Evolutionary conservation across 2,888 invertebrate species (phyloP), one percentile per base, ranked within the genome.

Genomic region (Drosophila anomalata): DNA sequence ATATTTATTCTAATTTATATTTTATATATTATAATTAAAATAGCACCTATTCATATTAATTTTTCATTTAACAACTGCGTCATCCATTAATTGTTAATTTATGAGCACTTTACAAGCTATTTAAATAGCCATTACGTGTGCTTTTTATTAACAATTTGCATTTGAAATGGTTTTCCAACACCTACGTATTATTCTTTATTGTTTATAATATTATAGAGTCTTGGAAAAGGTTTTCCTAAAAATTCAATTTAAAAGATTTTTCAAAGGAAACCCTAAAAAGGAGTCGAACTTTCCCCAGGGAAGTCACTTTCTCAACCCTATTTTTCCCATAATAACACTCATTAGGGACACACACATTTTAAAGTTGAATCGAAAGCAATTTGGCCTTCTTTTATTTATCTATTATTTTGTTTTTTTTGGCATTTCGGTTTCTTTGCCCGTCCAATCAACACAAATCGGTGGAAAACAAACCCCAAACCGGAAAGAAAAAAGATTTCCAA

Each of bases 361-460:
- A 71, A 69, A 69, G 31, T 68, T 59, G 58, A 69, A 47, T 46
- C 50, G 51, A 39, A 46, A 39, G 20, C 54, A 42, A 66, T 62
- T 61, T 48, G 47, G 24, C 26, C 12, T 36, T 29, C 11, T 29
- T 42, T 47, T 65, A 46, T 65, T 51, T 39, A 26, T 48, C 56
- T 48, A 66, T 46, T 56, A 55, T 55, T 46, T 31, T 11, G 22
- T 22, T 33, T 33, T 17, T 39, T 39, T 39, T 46, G 17, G 17
- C 17, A 17, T 33, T 22, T 29, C 1, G 12, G 22, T 4, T 11
- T 7, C 3, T 20, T 39, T 11, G 31, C 33, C 22, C 52, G 66
- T 65, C 65, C 63, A 63, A 66, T 55, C 52, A 71, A 71, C 56
- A 57, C 55, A 29, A 71, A 70, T 61, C 73, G 47, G 20, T 36